Conservation (phyloP, 2,113 vertebrate species). For the Pan paniscus region DNA sequence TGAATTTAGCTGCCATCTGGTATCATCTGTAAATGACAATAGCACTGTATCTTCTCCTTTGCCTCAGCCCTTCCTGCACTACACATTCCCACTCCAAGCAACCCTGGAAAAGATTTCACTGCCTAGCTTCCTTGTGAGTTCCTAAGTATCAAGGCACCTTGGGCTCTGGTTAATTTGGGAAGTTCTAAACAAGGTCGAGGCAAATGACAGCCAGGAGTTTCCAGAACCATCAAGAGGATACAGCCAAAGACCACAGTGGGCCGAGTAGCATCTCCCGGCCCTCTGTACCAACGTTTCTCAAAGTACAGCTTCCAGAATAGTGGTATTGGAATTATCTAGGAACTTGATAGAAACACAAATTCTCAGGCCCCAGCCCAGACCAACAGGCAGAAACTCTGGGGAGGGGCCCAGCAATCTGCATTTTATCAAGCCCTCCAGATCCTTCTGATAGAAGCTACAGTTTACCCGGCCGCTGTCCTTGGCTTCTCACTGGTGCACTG, state of each 20-base stretch:
- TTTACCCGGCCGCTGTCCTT: background rate
- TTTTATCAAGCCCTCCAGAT: background rate
- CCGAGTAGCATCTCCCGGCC: background rate
- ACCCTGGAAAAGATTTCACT: background rate
- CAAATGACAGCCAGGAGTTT: background rate
- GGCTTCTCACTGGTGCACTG: background rate
- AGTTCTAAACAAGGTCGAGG: background rate
- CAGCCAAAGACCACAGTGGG: background rate
- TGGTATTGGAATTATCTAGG: background rate
- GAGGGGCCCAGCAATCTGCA: background rate
- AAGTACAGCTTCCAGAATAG: background rate
- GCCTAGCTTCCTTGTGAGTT: background rate
- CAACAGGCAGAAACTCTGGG: background rate
- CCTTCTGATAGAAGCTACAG: background rate
- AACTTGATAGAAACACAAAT: background rate
- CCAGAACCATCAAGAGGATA: background rate
- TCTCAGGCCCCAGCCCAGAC: background rate
- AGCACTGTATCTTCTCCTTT: slow-evolving; percentile 55
- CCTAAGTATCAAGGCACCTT: background rate
- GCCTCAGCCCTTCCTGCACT: background rate
- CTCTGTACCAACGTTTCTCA: background rate
- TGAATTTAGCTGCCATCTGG: slow-evolving; percentile 79
- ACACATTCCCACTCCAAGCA: background rate
- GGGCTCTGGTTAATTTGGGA: slow-evolving; percentile 3
- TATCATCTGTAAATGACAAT: slow-evolving; percentile 78